Percentiles rank a stretch among this genome's conserved stretches.
Conservation (phyloP, 2,797 vertebrate species). For the Coregonus sp. region DNA sequence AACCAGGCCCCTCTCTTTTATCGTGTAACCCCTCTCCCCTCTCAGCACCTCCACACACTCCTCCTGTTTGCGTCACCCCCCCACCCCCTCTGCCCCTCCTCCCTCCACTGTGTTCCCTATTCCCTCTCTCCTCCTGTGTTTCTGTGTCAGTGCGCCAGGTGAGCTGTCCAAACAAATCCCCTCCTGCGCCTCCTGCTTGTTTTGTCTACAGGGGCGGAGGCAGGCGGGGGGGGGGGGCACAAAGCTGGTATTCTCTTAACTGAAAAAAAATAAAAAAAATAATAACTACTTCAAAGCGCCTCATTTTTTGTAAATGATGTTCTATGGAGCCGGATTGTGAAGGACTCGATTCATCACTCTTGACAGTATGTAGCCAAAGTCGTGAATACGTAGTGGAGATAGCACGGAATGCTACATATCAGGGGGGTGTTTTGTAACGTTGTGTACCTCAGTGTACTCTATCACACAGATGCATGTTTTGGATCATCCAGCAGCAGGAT, state of each 20-base stretch:
- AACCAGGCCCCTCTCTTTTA: slow-evolving; percentile 19
- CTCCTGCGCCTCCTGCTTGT: slow-evolving; percentile 70
- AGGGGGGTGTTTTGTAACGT: not conserved
- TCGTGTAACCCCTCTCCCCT: not conserved
- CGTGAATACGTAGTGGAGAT: not conserved
- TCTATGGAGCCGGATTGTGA: slow-evolving; percentile 33
- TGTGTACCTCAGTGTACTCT: not conserved
- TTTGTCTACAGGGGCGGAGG: slow-evolving; percentile 71
- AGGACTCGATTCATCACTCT: slow-evolving; percentile 22
- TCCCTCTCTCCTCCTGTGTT: slow-evolving; percentile 31
- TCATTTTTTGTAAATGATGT: slow-evolving; percentile 20
- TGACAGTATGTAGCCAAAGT: not conserved
- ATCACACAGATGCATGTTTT: too few relatives aligned
- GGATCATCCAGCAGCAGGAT: too few relatives aligned
- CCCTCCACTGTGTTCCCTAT: not conserved
- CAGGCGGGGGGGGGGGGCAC: slow-evolving; percentile 43
- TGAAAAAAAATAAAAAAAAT: not conserved
- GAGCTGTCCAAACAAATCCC: slow-evolving; percentile 78
- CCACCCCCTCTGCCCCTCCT: too few relatives aligned
- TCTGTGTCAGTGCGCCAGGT: slow-evolving; percentile 71
- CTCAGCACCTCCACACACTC: not conserved
- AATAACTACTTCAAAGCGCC: slow-evolving; percentile 27
- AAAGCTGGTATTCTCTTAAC: slow-evolving; percentile 55
- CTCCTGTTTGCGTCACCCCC: not conserved
- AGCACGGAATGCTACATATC: not conserved